Base-by-base conservation (phyloP, 2,888 invertebrate genomes). In the Osmoderma eremita region DNA sequence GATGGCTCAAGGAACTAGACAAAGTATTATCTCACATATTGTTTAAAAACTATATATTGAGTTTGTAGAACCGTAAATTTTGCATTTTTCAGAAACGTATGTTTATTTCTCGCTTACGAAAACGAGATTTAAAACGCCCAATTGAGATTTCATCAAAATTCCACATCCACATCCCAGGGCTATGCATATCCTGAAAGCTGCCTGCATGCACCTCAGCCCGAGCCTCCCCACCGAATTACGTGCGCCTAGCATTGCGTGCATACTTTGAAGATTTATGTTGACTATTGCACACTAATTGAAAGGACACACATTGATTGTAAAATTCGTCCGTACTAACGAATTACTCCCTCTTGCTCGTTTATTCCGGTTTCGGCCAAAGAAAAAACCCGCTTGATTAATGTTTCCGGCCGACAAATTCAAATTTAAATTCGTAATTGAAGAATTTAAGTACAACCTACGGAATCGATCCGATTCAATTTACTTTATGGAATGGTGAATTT, bases 181-280 rank as follows among this genome's bases (percentile, higher is more conserved):
- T n/a, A n/a, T n/a, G n/a, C n/a, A n/a, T n/a, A n/a, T n/a, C n/a
- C 30, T 30, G 8, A 48, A 48, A 20, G 17, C 20, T 56, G 15
- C 20, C 20, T 22, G 22, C 41, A 56, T 13, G 22, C 56, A 20
- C 41, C 41, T 56, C 41, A 41, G n/a, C 48, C 18, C 48, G 18
- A 48, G 12, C 8, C 18, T n/a, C 30, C n/a, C 36, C 10, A 8
- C 5, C 45, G 17, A 36, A 61, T 61, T 61, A 41, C 36, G 30
- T 30, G 30, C 30, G 45, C 36, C 24, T 45, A 30, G 15, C 30
- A 45, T 48, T 48, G n/a, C 30, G 30, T 30, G 30, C 2, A 30
- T 45, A 24, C 30, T 61, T 61, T 15, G 58, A 61, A 61, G 58
- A 61, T 61, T 61, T 61, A 61, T 61, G 36, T 45, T 61, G 45